Evolutionary conservation across 2,888 invertebrate genomes (phyloP), one percentile per base, ranked within the genome.

Genomic region (Strigamia crassipes): DNA sequence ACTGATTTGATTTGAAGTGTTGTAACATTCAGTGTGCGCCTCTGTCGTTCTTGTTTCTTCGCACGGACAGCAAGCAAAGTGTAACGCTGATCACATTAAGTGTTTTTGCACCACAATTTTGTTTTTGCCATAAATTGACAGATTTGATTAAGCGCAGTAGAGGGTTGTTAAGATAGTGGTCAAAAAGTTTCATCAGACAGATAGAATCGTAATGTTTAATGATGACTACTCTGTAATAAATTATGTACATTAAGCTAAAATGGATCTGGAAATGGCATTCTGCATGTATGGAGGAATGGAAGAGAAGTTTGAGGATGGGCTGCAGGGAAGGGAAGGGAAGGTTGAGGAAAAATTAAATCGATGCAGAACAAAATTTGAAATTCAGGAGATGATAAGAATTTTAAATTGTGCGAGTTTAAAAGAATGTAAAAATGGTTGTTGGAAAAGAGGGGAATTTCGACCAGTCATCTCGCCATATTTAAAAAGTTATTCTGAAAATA

Each of bases 321-420:
- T n/a, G 56, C 21, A 6, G 15, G 46, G 15, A 5, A n/a, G 13
- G 46, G 15, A 5, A n/a, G 13, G 46, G 6, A 56, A 13, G 13
- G 56, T 18, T 51, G 51, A 9, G 56, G 10, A 18, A 56, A 56
- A 56, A 18, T 56, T 56, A 56, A 56, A 56, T 56, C 56, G 56
- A 56, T 56, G 56, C 56, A 56, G 56, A 56, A 18, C 18, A 18
- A 56, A 56, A 56, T 56, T 56, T 56, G 56, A 56, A 56, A 56
- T 56, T 56, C 56, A 56, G 18, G 56, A 56, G 56, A 56, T 56
- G 56, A 56, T 56, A 56, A 56, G 56, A 18, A 56, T 56, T 56
- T 56, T 56, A 56, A 56, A 56, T 56, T 56, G 56, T 56, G 56
- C 18, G n/a, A 56, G 56, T 56, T 56, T 56, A 56, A 46, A 56